phyloP scores from a whole-genome alignment of 2,888 invertebrate genomes.

The Cetonia aurata region DNA sequence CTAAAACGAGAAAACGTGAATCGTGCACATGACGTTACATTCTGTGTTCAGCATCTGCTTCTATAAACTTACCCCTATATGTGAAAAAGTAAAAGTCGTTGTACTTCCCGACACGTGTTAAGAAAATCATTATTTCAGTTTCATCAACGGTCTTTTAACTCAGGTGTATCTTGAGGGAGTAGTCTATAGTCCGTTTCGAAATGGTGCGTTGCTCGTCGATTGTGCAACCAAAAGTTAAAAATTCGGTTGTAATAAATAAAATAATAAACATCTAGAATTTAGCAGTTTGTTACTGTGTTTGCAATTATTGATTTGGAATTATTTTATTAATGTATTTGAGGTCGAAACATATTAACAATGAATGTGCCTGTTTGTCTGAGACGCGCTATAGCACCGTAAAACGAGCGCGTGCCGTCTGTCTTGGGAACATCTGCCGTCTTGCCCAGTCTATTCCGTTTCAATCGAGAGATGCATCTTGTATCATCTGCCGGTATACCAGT shows the following conservation, averaged over 20 bases:
- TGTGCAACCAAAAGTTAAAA: neutral
- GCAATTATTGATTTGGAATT: neutral
- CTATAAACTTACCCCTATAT: constrained; percentile 52
- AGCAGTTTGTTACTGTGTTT: neutral
- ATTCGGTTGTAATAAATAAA: neutral
- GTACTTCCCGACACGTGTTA: constrained; percentile 58
- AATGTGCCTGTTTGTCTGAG: neutral
- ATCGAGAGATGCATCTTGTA: constrained; percentile 48
- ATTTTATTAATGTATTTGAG: constrained; percentile 12
- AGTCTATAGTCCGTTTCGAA: constrained; percentile 22
- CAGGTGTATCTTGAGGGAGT: constrained; percentile 56
- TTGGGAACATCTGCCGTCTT: constrained; percentile 63
- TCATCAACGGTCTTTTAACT: constrained; percentile 58
- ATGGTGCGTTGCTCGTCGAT: neutral
- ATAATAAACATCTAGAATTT: neutral
- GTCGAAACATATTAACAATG: neutral
- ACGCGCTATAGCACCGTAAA: constrained; percentile 26
- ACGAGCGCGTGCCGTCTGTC: constrained; percentile 65
- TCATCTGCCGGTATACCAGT: constrained; percentile 44
- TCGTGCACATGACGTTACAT: constrained; percentile 40
- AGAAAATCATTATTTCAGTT: constrained; percentile 57
- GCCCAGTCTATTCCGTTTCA: constrained; percentile 47
- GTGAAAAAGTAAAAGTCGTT: constrained; percentile 57
- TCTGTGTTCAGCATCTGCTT: constrained; percentile 46
- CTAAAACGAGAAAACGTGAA: constrained; percentile 23